phyloP scores from a whole-genome alignment of 2,888 invertebrate genomes.

The Nephrocerus scutellatus region DNA sequence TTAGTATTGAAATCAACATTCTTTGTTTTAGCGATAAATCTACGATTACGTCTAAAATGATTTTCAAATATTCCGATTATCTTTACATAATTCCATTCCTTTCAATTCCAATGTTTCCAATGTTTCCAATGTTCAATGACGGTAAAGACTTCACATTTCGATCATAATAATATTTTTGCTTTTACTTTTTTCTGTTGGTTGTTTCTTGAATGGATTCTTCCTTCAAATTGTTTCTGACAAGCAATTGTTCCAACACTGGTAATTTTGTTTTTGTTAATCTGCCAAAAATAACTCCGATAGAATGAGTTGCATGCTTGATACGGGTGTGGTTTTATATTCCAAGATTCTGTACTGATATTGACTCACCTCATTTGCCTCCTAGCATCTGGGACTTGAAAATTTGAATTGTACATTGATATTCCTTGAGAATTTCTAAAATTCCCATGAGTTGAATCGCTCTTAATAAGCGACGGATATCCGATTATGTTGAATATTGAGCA shows the following conservation, averaged over 20 bases:
- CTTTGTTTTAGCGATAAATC: constrained; percentile 16
- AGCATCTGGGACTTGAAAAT: constrained; percentile 20
- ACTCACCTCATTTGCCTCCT: constrained; percentile 11
- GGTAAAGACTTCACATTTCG: constrained; percentile 17
- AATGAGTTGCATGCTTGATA: constrained; percentile 15
- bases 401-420: constrained; percentile 11
- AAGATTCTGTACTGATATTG: constrained; percentile 20
- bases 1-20: too few relatives aligned
- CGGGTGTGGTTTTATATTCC: constrained; percentile 22
- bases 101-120: constrained; percentile 20
- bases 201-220: constrained; percentile 13
- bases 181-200: constrained; percentile 17
- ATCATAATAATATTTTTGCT: constrained; percentile 21
- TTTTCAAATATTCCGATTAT: constrained; percentile 14
- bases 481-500: constrained; percentile 17
- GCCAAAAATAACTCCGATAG: constrained; percentile 19
- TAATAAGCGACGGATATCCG: constrained; percentile 24
- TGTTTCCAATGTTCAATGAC: constrained; percentile 12
- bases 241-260: constrained; percentile 13
- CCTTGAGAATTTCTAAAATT: constrained; percentile 13
- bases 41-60: constrained; percentile 12
- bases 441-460: constrained; percentile 19
- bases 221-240: constrained; percentile 11
- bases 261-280: constrained; percentile 18
- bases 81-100: too few relatives aligned